phyloP scores from a whole-genome alignment of 1,140 invertebrate species.

The Luehdorfia chinensis region DNA sequence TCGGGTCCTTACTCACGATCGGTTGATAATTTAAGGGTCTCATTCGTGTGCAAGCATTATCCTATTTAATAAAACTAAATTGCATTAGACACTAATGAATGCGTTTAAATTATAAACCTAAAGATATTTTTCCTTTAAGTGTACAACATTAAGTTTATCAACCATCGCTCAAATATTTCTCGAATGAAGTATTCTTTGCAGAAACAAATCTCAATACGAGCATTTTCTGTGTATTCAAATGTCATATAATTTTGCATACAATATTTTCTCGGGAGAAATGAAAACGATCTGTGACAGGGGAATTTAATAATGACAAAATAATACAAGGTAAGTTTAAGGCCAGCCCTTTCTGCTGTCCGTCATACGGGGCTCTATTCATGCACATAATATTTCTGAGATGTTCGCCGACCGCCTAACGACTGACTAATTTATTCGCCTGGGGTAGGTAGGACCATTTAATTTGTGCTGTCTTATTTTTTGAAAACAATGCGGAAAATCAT shows the following conservation, averaged over 20 bases:
- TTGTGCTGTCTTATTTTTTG: slow-evolving; percentile 12
- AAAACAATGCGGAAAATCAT: slow-evolving; percentile 2
- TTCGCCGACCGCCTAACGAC: slow-evolving; percentile 67
- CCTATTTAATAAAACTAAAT: slow-evolving; percentile 1
- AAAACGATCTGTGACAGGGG: slow-evolving; percentile 65
- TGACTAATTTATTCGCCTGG: slow-evolving; percentile 69
- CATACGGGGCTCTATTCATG: slow-evolving; percentile 71
- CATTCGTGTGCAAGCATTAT: slow-evolving; percentile 16
- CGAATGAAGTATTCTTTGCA: slow-evolving; percentile 21
- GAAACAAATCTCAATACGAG: slow-evolving; percentile 51
- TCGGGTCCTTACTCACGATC: slow-evolving; percentile 32
- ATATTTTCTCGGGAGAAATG: slow-evolving; percentile 71
- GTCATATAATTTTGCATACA: slow-evolving; percentile 77
- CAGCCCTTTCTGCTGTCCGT: slow-evolving; percentile 73
- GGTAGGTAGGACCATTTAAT: slow-evolving; percentile 28
- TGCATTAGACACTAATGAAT: not conserved
- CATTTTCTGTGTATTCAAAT: slow-evolving; percentile 72
- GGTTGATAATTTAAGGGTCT: slow-evolving; percentile 31
- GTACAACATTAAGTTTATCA: slow-evolving; percentile 1
- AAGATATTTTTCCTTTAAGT: not conserved
- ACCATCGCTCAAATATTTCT: slow-evolving; percentile 15
- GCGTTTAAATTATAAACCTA: no score
- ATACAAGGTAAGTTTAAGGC: slow-evolving; percentile 73
- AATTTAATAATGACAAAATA: slow-evolving; percentile 78
- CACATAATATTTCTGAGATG: slow-evolving; percentile 72